Percentiles rank a stretch among this genome's conserved stretches.
Conservation (phyloP, 2,797 vertebrate genomes). For the Rhabdomys pumilio region DNA sequence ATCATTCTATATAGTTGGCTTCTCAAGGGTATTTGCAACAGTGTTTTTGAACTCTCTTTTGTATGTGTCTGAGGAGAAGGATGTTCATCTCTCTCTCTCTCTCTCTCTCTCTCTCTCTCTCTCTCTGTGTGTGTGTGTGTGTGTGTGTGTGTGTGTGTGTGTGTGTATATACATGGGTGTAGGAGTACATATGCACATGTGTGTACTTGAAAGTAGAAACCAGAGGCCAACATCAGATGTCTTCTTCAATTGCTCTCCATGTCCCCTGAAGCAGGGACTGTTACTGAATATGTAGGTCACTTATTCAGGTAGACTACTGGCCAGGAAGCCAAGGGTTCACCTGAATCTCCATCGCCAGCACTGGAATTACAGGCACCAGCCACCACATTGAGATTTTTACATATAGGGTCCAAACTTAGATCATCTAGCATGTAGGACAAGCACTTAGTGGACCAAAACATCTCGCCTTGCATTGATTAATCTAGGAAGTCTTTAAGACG, state of each 20-base stretch:
- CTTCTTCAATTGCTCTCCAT: neutral
- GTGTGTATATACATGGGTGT: neutral
- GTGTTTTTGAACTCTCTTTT: neutral
- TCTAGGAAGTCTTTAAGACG: neutral
- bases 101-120: too few species aligned
- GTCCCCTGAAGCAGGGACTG: neutral
- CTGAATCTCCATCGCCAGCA: neutral
- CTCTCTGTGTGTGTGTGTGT: too few species aligned
- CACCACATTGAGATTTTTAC: neutral
- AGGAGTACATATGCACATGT: neutral
- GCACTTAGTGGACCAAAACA: neutral
- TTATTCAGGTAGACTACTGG: neutral
- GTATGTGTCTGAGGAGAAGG: neutral
- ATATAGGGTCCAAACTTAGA: neutral
- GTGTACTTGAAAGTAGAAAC: neutral
- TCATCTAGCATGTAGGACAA: neutral
- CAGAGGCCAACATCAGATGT: too few species aligned
- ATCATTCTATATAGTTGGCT: too few species aligned
- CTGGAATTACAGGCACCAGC: neutral
- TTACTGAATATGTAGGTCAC: too few species aligned
- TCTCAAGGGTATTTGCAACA: neutral
- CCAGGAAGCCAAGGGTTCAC: neutral
- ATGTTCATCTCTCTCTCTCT: neutral
- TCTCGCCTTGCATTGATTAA: neutral
- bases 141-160: neutral